These are phyloP conservation scores for Paratilapia polleni DNA, from an alignment of 2,113 vertebrate species.

Conservation along the genomic window DNA sequence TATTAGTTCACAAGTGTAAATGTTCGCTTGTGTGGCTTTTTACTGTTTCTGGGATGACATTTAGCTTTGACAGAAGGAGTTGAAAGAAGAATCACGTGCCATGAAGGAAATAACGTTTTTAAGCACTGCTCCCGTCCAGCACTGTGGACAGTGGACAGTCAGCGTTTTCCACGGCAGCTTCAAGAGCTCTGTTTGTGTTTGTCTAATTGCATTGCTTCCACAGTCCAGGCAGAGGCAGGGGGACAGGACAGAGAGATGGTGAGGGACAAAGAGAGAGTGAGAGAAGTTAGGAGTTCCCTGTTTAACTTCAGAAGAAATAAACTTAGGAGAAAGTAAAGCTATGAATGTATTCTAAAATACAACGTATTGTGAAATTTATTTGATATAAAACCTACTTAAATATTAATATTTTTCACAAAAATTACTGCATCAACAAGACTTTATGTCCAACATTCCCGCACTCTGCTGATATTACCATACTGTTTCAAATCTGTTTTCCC, in stretches of 20 bases:
- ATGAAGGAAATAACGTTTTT: neutral
- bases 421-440: neutral
- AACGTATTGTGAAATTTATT: neutral
- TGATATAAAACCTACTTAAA: neutral
- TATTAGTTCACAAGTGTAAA: constrained; percentile 62
- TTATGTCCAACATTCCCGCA: constrained; percentile 15
- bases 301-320: neutral
- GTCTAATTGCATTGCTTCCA: constrained; percentile 81
- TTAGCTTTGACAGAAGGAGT: neutral
- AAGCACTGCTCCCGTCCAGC: constrained; percentile 27
- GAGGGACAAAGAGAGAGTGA: neutral
- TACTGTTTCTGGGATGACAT: neutral
- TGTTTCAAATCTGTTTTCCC: constrained; percentile 50
- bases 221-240: constrained; percentile 61
- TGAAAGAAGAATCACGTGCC: neutral
- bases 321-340: neutral
- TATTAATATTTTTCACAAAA: neutral
- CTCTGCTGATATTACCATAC: constrained; percentile 23
- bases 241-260: neutral
- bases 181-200: constrained; percentile 74
- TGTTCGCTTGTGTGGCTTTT: neutral
- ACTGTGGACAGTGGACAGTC: constrained; percentile 59
- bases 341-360: neutral
- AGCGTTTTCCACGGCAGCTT: constrained; percentile 61
- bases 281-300: neutral